These are phyloP conservation scores for Apotomis turbidana DNA, from an alignment of 2,888 invertebrate genomes.

Conservation along the genomic window DNA sequence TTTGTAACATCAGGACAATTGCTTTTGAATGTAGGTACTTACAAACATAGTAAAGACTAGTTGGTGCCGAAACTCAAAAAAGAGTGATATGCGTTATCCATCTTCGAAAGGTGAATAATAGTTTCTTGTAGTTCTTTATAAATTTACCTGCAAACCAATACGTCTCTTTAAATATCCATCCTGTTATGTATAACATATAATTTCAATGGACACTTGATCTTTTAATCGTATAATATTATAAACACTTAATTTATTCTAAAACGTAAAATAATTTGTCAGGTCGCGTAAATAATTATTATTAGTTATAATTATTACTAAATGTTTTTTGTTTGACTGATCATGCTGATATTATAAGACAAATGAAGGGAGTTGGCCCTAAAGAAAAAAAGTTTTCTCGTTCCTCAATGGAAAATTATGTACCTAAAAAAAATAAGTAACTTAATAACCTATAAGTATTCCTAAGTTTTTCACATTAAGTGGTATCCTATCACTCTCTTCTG, in stretches of 20 bases:
- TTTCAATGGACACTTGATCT: conserved; percentile 11
- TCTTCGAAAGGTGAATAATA: background rate
- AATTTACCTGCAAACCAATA: background rate
- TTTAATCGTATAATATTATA: background rate
- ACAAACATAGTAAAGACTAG: background rate
- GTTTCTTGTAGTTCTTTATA: background rate
- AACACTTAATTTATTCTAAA: conserved; percentile 5
- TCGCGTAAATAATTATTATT: background rate
- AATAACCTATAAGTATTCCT: no score
- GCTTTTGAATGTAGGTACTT: background rate
- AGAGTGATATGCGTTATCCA: background rate
- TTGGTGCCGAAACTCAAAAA: background rate
- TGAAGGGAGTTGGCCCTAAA: background rate
- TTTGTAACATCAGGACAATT: background rate
- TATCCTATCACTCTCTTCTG: no score
- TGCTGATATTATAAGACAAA: conserved; percentile 15
- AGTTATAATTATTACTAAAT: conserved; percentile 3
- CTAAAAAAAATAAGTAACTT: no score
- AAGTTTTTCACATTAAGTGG: no score
- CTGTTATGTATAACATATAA: background rate
- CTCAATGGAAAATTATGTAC: no score
- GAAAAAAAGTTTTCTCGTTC: background rate
- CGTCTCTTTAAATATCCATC: background rate
- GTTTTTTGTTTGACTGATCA: conserved; percentile 15
- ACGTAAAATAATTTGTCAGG: conserved; percentile 8